A percentile compares a stretch with the other conserved stretches of the same genome.
Conservation (phyloP, 2,113 vertebrate species). For the Notothenia coriiceps region DNA sequence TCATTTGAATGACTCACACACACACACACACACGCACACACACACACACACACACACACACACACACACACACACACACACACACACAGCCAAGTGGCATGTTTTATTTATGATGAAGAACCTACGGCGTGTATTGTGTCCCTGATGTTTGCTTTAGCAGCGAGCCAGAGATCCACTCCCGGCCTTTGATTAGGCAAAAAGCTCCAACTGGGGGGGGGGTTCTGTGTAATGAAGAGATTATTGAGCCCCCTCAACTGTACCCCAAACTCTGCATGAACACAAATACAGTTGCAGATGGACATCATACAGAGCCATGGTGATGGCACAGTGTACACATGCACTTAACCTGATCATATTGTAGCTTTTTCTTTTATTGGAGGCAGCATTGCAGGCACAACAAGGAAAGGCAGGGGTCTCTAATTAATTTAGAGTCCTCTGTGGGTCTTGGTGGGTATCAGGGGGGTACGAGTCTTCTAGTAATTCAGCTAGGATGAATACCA, state of each 20-base stretch:
- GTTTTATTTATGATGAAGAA: constrained; percentile 86
- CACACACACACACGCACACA: background rate
- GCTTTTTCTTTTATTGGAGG: constrained; percentile 85
- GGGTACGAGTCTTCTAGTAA: constrained; percentile 51
- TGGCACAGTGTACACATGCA: constrained; percentile 29
- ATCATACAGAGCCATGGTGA: background rate
- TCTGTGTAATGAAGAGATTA: constrained; percentile 90
- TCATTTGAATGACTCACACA: constrained; percentile 43
- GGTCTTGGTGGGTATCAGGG: constrained; percentile 84
- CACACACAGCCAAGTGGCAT: constrained; percentile 46
- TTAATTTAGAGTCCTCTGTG: constrained; percentile 92
- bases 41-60: constrained; percentile 21
- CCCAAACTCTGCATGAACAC: constrained; percentile 76
- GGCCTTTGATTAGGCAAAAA: constrained; percentile 86
- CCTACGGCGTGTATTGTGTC: constrained; percentile 76
- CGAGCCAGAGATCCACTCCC: constrained; percentile 81
- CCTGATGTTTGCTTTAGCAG: constrained; percentile 82
- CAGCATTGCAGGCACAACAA: constrained; percentile 74
- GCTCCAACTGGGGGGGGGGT: constrained; percentile 77
- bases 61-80: constrained; percentile 15
- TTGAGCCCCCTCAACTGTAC: constrained; percentile 77
- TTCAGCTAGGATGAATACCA: constrained; percentile 65
- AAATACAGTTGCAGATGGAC: constrained; percentile 53
- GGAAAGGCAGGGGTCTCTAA: constrained; percentile 85
- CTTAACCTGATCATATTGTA: constrained; percentile 65